These are phyloP conservation scores for Caerostris extrusa DNA, from an alignment of 1,140 invertebrate species.

Conservation along the genomic window DNA sequence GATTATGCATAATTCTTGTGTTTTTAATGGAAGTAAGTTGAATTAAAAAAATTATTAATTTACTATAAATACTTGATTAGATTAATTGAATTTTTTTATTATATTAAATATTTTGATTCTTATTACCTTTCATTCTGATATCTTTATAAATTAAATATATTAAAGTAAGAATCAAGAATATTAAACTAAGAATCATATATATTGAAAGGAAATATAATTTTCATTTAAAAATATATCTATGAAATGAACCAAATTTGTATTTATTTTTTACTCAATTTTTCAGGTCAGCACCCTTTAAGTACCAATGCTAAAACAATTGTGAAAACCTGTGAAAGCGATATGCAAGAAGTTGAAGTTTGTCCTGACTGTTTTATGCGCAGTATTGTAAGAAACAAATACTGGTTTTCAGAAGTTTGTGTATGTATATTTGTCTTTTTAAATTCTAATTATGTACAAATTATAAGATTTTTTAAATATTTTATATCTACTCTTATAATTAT, in stretches of 20 bases:
- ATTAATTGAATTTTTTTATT: neutral
- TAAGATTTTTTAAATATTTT: neutral
- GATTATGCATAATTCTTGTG: slow-evolving; percentile 95
- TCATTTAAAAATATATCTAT: neutral
- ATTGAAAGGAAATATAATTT: neutral
- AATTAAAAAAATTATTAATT: too few relatives aligned
- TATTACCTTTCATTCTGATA: too few relatives aligned
- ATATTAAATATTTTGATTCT: too few relatives aligned
- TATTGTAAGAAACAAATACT: slow-evolving; percentile 89
- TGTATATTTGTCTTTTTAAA: slow-evolving; percentile 79
- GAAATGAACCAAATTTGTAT: neutral
- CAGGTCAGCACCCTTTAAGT: slow-evolving; percentile 78
- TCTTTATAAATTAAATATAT: too few relatives aligned
- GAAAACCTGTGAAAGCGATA: slow-evolving; percentile 92
- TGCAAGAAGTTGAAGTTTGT: slow-evolving; percentile 95
- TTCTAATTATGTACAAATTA: neutral
- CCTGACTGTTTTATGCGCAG: slow-evolving; percentile 94
- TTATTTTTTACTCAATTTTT: slow-evolving; percentile 42
- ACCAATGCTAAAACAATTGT: slow-evolving; percentile 89
- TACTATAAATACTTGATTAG: too few relatives aligned
- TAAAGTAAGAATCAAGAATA: too few relatives aligned
- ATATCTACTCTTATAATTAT: too few relatives aligned
- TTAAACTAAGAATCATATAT: too few relatives aligned
- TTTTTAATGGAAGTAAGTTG: slow-evolving; percentile 90
- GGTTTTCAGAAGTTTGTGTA: slow-evolving; percentile 95